Conservation (phyloP, 2,113 vertebrate genomes). For the Archocentrus centrarchus region DNA sequence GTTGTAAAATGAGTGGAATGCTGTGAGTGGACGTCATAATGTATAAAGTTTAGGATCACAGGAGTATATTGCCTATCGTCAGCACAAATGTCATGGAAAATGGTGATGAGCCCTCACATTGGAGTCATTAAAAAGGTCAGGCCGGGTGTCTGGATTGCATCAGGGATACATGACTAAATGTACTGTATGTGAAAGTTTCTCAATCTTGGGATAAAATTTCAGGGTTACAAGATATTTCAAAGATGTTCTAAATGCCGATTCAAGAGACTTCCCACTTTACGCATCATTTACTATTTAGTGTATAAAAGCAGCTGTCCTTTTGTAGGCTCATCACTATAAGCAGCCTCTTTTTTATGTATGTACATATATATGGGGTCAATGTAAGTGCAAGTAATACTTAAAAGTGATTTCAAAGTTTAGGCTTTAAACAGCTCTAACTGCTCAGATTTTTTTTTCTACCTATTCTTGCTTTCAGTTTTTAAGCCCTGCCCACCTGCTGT, state of each 20-base stretch:
- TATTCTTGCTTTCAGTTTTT: background rate
- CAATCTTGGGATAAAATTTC: background rate
- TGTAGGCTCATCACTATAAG: background rate
- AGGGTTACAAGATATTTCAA: background rate
- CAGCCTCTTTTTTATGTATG: background rate
- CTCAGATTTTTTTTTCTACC: background rate
- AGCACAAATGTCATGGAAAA: background rate
- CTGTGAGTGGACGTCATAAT: background rate
- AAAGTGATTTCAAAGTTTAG: background rate
- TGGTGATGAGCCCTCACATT: background rate
- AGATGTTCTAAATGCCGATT: background rate
- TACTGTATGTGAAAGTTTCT: background rate
- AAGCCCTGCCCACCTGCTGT: background rate
- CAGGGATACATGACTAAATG: slow-evolving; percentile 4
- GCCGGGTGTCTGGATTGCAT: background rate
- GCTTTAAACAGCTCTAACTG: background rate
- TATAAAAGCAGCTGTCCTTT: background rate
- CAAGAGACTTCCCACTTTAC: background rate
- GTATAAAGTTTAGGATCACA: background rate
- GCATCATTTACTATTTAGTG: background rate
- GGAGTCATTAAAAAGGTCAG: slow-evolving; percentile 28
- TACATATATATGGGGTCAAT: background rate
- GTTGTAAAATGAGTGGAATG: background rate
- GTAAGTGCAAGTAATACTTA: background rate
- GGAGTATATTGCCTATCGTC: slow-evolving; percentile 20